A percentile compares a stretch with the other conserved stretches of the same genome.
Conservation (phyloP, 2,113 vertebrate genomes). For the Electrona antarctica region DNA sequence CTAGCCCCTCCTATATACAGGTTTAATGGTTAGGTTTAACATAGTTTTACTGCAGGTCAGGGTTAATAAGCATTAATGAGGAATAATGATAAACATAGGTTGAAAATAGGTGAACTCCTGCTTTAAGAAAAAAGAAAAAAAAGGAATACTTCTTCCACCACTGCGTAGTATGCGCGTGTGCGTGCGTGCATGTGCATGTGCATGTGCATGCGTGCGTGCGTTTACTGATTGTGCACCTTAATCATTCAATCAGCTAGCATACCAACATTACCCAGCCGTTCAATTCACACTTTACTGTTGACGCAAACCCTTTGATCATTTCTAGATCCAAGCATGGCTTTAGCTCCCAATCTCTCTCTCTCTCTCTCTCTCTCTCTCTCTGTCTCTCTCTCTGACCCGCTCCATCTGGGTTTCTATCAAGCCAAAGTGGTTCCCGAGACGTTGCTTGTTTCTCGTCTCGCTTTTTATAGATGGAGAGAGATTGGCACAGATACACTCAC, state of each 20-base stretch:
- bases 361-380: slow-evolving; percentile 43
- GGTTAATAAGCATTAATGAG: no score
- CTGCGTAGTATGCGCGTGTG: no score
- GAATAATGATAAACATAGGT: no score
- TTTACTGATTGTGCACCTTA: slow-evolving; percentile 25
- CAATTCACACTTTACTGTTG: slow-evolving; percentile 21
- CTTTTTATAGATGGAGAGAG: slow-evolving; percentile 52
- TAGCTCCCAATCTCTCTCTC: slow-evolving; percentile 20
- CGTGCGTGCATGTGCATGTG: not conserved
- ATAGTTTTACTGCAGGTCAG: no score
- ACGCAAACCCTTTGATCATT: slow-evolving; percentile 23
- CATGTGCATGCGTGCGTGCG: not conserved
- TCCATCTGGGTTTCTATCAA: slow-evolving; percentile 47
- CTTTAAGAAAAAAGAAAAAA: no score
- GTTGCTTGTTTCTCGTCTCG: slow-evolving; percentile 49
- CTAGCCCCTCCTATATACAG: no score
- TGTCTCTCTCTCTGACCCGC: slow-evolving; percentile 39
- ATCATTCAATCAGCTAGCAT: slow-evolving; percentile 27
- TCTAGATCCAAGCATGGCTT: not conserved
- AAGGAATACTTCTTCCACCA: no score
- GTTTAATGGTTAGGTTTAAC: no score
- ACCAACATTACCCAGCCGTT: slow-evolving; percentile 12
- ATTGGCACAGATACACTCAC: slow-evolving; percentile 57
- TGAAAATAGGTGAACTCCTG: no score
- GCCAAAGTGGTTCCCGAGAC: slow-evolving; percentile 47